A percentile compares a stretch with the other conserved stretches of the same genome.
These are phyloP conservation scores for Oriolus oriolus DNA, from an alignment of 2,113 vertebrate genomes.

Conservation along the genomic window DNA sequence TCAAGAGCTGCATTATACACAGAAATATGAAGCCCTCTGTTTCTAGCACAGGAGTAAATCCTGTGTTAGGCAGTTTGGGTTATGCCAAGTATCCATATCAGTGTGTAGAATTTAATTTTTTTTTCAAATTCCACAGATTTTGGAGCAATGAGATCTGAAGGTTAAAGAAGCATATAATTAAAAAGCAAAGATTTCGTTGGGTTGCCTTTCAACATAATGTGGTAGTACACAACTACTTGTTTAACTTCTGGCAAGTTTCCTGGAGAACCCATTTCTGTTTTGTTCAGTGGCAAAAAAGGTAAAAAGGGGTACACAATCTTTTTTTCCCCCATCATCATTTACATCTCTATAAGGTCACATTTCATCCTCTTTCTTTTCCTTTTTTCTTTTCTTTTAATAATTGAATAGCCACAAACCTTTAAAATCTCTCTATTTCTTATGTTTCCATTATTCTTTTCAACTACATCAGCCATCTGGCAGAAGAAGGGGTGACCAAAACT, in stretches of 20 bases:
- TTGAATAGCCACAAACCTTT: neutral
- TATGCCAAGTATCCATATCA: neutral
- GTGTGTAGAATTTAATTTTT: neutral
- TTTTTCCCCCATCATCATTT: neutral
- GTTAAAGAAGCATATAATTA: neutral
- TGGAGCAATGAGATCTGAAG: neutral
- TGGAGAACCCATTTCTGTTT: neutral
- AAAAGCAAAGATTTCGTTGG: neutral
- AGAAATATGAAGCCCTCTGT: neutral
- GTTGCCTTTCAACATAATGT: neutral
- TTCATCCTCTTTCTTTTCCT: neutral
- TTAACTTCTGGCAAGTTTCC: neutral
- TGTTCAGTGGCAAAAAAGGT: neutral
- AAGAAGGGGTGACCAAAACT: neutral
- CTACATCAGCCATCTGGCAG: neutral
- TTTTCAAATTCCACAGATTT: neutral
- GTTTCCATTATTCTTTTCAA: neutral
- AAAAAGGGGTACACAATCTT: neutral
- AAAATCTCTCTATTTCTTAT: neutral
- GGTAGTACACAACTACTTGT: neutral
- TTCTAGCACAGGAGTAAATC: neutral
- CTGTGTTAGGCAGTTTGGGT: neutral
- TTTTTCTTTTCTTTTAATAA: neutral
- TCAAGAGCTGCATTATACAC: neutral
- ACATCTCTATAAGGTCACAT: rapidly evolving